These are phyloP conservation scores for Oikopleura dioica DNA, from an alignment of 23 tunicate species.

Conservation along the genomic window DNA sequence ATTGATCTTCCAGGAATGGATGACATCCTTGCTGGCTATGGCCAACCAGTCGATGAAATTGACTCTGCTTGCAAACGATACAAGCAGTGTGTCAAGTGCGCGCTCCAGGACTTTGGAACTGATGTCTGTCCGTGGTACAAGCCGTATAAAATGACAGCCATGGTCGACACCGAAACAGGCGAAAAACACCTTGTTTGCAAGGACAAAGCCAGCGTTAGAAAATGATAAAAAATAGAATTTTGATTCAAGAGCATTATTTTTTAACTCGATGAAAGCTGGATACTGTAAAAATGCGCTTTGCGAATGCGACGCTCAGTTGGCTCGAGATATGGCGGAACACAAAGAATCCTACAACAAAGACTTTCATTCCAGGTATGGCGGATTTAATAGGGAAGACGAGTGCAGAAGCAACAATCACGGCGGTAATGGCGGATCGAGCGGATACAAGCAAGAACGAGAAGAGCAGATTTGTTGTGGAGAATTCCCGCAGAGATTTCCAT, in stretches of 20 bases:
- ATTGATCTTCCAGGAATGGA: no score
- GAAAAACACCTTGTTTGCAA: conserved; percentile 4
- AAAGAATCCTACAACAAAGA: not conserved
- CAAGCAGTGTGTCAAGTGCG: not conserved
- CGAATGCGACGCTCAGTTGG: not conserved
- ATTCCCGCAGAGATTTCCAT: not conserved
- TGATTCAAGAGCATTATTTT: no score
- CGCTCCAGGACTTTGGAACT: not conserved
- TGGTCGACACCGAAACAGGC: not conserved
- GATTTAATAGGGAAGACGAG: not conserved
- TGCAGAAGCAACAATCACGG: not conserved
- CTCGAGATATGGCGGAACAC: not conserved
- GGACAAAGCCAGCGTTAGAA: no score
- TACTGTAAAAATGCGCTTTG: not conserved
- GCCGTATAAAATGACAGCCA: conserved; percentile 8
- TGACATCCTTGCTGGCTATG: not conserved
- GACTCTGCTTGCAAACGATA: conserved; percentile 5
- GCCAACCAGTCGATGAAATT: conserved; percentile 9
- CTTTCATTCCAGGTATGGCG: not conserved
- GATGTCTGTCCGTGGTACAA: conserved; percentile 10
- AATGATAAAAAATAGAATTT: no score
- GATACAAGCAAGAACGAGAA: not conserved
- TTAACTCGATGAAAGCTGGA: not conserved
- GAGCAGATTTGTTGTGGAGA: not conserved
- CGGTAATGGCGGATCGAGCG: not conserved